Conservation (phyloP, 2,113 vertebrate genomes). For the Machaerirhynchus nigripectus region DNA sequence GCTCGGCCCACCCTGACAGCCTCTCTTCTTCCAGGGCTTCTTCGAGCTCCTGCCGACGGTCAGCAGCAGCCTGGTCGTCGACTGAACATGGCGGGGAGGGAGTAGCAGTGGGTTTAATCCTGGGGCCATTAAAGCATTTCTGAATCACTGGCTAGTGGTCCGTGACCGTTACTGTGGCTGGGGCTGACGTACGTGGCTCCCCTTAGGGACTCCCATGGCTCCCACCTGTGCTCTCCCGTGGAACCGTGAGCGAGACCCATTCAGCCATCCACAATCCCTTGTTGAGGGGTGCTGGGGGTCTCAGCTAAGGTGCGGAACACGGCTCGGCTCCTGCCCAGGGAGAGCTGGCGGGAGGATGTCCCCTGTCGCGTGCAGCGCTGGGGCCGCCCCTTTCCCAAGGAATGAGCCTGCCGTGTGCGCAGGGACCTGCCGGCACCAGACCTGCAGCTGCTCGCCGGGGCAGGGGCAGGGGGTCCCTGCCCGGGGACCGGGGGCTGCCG, state of each 20-base stretch:
- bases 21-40: slow-evolving; percentile 82
- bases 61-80: slow-evolving; percentile 78
- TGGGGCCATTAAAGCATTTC: slow-evolving; percentile 37
- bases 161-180: fast-evolving
- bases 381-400: neutral
- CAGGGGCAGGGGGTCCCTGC: fast-evolving
- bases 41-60: slow-evolving; percentile 85
- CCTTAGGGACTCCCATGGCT: neutral
- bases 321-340: fast-evolving
- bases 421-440: fast-evolving
- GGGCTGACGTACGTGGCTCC: fast-evolving
- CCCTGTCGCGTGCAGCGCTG: neutral
- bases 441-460: too few relatives aligned
- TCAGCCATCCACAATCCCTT: fast-evolving
- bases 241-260: fast-evolving
- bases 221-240: neutral
- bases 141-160: neutral
- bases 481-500: fast-evolving
- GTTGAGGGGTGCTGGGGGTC: fast-evolving
- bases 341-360: too few relatives aligned
- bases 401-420: too few relatives aligned
- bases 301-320: fast-evolving
- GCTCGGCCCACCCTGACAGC: neutral
- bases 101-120: neutral
- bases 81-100: neutral